Conservation (phyloP, 2,888 invertebrate species). For the Dioctria linearis region DNA sequence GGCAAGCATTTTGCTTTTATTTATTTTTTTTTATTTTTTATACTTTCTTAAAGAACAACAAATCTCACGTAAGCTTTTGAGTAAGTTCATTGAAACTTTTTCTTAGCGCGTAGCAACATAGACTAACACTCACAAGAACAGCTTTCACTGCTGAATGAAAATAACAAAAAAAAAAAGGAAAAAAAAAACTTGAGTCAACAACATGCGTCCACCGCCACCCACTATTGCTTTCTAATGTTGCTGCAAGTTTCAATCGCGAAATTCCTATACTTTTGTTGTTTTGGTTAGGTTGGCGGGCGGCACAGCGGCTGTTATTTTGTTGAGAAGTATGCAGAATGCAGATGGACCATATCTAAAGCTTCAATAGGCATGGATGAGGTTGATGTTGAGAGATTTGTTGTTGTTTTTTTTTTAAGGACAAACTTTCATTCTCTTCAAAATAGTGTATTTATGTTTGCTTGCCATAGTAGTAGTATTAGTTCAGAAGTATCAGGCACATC, state of each 20-base stretch:
- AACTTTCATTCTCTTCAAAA: slow-evolving; percentile 5
- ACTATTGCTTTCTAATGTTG: slow-evolving; percentile 41
- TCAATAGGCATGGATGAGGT: too few species aligned
- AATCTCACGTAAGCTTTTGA: slow-evolving; percentile 38
- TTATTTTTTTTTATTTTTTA: too few species aligned
- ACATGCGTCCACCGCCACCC: slow-evolving; percentile 10
- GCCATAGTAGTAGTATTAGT: too few species aligned
- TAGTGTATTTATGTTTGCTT: background rate
- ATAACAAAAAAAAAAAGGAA: too few species aligned
- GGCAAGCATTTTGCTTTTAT: too few species aligned
- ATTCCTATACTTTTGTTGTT: slow-evolving; percentile 11
- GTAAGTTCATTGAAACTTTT: slow-evolving; percentile 33
- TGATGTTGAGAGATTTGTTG: background rate
- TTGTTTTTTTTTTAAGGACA: background rate
- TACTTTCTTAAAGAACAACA: slow-evolving; percentile 2
- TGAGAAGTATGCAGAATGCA: too few species aligned
- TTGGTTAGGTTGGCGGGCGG: background rate
- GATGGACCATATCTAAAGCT: too few species aligned
- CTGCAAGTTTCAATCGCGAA: slow-evolving; percentile 20
- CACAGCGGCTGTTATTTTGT: too few species aligned
- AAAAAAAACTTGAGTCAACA: background rate
- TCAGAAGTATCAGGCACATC: too few species aligned
- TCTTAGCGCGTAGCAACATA: background rate
- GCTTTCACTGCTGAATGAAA: slow-evolving; percentile 19
- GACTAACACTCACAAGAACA: background rate